Evolutionary conservation across 2,888 invertebrate species (phyloP), one percentile per base, ranked within the genome.

Genomic region (Pimpla rufipes): DNA sequence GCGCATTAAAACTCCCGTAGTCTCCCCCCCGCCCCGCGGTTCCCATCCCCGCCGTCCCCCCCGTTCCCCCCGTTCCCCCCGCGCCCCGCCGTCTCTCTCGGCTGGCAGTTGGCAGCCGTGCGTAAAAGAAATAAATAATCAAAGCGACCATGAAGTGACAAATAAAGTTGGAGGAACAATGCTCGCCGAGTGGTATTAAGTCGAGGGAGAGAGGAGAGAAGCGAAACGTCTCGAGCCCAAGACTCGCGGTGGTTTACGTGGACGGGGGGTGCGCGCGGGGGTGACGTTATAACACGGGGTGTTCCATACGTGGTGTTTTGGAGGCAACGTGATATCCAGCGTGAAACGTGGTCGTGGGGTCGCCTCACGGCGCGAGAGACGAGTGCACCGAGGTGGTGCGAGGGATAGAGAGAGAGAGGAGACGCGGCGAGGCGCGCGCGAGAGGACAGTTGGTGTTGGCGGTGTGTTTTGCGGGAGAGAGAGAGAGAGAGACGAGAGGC

Each of bases 141-240:
- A 92, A 91, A 92, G 92, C 92, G 92, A 92, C 92, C 92, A 92
- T 92, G 92, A 92, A 92, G 92, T 92, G 92, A 92, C 92, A 92
- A 92, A 92, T 92, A 92, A 92, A 92, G 91, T 91, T 91, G 88
- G 88, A 80, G 88, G 90, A 90, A 92, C 91, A 92, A 92, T 92
- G 91, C 90, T 91, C 87, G 87, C 16, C 88, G 88, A 89, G 90
- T 83, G 66, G 79, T 76, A 74, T 67, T 75, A 45, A 76, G 21
- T n/a, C 52, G 67, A 79, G 70, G 21, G 52, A 68, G 29, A 18
- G 50, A 66, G 35, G 45, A n/a, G 55, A 21, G 70, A 37, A 45
- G 42, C 11, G 37, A 55, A 13, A 77, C 18, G 77, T 67, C 68
- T 67, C 42, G 29, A 29, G 29, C 29, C 29, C 3, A 29, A 29